phyloP scores from a whole-genome alignment of 2,797 vertebrate genomes.

The Galaxias olidus region DNA sequence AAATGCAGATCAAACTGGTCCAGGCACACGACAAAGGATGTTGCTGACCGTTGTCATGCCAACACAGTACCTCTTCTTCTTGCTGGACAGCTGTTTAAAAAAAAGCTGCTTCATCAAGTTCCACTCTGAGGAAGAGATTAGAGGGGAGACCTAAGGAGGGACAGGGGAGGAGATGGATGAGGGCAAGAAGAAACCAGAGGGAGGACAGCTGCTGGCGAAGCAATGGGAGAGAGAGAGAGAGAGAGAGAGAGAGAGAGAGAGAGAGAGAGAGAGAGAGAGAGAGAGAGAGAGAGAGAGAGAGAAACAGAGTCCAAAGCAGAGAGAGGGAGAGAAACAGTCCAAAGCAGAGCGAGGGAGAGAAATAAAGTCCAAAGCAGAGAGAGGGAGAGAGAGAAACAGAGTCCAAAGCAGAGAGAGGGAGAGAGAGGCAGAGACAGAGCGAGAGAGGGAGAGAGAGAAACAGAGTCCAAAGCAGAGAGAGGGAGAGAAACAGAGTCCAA shows the following conservation, averaged over 20 bases:
- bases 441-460: constrained; percentile 13
- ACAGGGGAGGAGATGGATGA: too few species aligned
- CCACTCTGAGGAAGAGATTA: too few species aligned
- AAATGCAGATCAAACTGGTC: too few species aligned
- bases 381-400: background rate
- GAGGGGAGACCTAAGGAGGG: background rate
- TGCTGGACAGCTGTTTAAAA: too few species aligned
- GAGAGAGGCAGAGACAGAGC: constrained; percentile 12
- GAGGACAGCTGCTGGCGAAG: too few species aligned
- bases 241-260: background rate
- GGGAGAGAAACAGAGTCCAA: background rate
- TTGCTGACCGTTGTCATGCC: too few species aligned
- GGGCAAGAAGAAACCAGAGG: too few species aligned
- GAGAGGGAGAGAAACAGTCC: constrained; percentile 2
- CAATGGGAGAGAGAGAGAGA: background rate
- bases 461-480: background rate
- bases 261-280: constrained; percentile 17
- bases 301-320: background rate
- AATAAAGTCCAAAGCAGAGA: background rate
- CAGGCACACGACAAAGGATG: too few species aligned
- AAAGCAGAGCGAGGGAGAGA: too few species aligned
- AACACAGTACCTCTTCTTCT: too few species aligned
- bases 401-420: constrained; percentile 3
- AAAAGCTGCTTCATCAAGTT: too few species aligned
- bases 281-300: constrained; percentile 19